A percentile compares a stretch with the other conserved stretches of the same genome.
Evolutionary conservation across 2,797 vertebrate genomes (phyloP).

Genomic region (Sylvia borin): DNA sequence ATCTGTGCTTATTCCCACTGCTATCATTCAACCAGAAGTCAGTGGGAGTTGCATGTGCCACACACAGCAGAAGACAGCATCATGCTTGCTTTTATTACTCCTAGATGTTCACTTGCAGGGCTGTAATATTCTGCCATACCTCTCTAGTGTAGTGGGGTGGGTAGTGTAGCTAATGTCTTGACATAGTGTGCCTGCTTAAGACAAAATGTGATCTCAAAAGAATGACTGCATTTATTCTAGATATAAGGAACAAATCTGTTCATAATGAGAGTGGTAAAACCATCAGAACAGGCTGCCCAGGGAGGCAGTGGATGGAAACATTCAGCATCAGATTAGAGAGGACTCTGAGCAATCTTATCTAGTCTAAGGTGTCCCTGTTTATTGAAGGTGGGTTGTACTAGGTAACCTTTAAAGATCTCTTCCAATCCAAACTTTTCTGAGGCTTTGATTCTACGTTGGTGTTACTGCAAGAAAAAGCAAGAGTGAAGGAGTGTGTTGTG

Average conservation of each 20-base stretch:
- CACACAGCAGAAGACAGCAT: not conserved
- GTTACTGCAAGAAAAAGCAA: not conserved
- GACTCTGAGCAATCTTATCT: not conserved
- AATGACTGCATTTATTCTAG: not conserved
- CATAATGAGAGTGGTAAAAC: rapidly evolving
- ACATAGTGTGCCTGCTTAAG: not conserved
- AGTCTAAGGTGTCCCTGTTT: not conserved
- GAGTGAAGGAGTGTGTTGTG: not conserved
- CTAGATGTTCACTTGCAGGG: not conserved
- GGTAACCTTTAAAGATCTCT: not conserved
- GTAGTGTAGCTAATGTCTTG: not conserved
- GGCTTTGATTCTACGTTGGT: not conserved
- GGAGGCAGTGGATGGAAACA: not conserved
- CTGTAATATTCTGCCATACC: not conserved
- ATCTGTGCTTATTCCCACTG: not conserved
- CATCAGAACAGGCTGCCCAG: not conserved
- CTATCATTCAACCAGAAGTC: not conserved
- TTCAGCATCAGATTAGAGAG: not conserved
- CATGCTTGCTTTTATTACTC: not conserved
- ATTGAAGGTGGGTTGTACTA: not conserved
- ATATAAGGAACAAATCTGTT: not conserved
- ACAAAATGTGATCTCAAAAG: not conserved
- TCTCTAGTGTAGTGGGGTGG: too few species aligned
- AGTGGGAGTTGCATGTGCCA: not conserved
- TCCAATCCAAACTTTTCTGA: not conserved